Evolutionary conservation across 2,888 invertebrate species (phyloP).

Genomic region (Pristionchus exspectatus): DNA sequence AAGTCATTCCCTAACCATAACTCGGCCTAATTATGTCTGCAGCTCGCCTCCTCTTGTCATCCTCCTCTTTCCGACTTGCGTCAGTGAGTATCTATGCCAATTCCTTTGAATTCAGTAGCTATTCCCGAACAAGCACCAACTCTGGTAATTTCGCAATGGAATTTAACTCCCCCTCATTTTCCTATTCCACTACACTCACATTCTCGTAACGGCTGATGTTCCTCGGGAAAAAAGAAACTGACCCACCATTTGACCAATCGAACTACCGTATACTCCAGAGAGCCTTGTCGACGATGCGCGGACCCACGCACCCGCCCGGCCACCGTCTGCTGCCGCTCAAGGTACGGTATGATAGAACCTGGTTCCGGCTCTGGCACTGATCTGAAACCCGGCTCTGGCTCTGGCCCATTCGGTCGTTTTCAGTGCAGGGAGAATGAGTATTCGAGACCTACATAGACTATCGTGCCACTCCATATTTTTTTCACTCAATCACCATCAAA

Average conservation of each 20-base stretch:
- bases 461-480: no score
- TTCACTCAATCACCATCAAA: no score
- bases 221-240: background rate
- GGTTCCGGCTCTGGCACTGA: background rate
- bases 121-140: no score
- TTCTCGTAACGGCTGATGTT: background rate
- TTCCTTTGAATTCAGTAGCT: no score
- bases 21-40: background rate
- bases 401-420: no score
- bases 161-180: no score
- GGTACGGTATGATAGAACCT: background rate
- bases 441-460: no score
- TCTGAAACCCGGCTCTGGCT: background rate
- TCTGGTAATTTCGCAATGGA: no score
- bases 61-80: background rate
- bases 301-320: conserved; percentile 49
- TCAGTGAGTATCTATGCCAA: background rate
- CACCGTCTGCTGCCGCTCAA: conserved; percentile 48
- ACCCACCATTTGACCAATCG: background rate
- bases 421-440: no score
- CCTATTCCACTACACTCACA: no score
- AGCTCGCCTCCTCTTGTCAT: background rate
- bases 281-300: conserved; percentile 17
- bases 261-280: background rate
- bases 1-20: conserved; percentile 1